Base-by-base conservation (phyloP, 1,140 invertebrate genomes). In the Eupeodes corollae region DNA sequence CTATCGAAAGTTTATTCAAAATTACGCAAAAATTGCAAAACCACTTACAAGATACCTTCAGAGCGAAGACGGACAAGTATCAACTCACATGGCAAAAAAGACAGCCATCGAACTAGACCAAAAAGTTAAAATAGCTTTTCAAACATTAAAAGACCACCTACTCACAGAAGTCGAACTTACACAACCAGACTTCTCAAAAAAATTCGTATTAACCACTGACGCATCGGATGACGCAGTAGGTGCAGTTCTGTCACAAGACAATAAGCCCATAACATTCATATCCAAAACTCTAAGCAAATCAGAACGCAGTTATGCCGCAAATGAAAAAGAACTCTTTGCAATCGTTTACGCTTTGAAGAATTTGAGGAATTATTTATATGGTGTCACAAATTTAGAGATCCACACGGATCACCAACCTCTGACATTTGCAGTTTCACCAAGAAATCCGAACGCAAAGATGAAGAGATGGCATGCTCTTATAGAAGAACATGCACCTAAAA, bases 271-370 rank as follows among this genome's bases (percentile, higher is more conserved):
- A 26, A 45, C 51, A 14, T 67, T 59, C 39, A 49, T 52, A 12
- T 62, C 60, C 3, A 44, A 52, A 46, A 59, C 56, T 8, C 38
- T 67, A n/a, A 56, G 33, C 3, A 54, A 56, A 42, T 46, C 56
- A 38, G 56, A 63, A 56, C n/a, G n/a, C n/a, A n/a, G 44, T 55
- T 48, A 42, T 49, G 19, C 62, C n/a, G n/a, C n/a, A 34, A 34
- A 34, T 34, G 33, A 34, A n/a, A 10, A n/a, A 47, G 55, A 60
- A 42, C 52, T 56, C 12, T 42, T 59, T 16, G 51, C 46, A 13
- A 69, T 79, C 6, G 48, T 75, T 2, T 78, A 61, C 55, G 70
- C 58, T 12, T 38, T 59, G 6, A 62, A 52, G 38, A 49, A 65
- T 31, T 69, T 71, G 35, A 46, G 56, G 31, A 56, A 56, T 31